Evolutionary conservation across 1,140 invertebrate species (phyloP), one percentile per base, ranked within the genome.

Genomic region (Triops cancriformis): DNA sequence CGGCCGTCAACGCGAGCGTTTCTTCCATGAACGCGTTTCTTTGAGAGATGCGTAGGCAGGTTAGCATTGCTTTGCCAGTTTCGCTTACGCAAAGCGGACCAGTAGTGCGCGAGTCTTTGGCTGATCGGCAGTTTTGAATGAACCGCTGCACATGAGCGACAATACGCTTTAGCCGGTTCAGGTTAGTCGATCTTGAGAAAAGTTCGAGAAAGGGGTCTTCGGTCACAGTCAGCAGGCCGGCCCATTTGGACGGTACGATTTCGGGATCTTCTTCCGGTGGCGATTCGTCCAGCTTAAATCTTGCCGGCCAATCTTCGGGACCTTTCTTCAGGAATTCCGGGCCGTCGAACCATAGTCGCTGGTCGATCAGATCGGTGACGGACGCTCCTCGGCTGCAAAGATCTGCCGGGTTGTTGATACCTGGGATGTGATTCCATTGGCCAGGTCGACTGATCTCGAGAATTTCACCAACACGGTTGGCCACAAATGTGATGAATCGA

Each of bases 361-460:
- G 6, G 4, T 14, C 6, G 7, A n/a, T 26, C 14, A 81, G 75
- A 26, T 23, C n/a, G 14, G 26, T 64, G 26, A 72, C 73, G 18
- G 18, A 1, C 14, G 18, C 14, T 10, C 14, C 45, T 73, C 26
- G 72, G 10, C 79, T 81, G 0, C 72, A 77, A 26, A 81, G 78
- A 74, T 82, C 81, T 1, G 80, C 80, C 11, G 80, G 74, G 72
- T 82, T 81, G 1, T 51, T 23, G 5, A 76, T 18, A 2, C 79
- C 79, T 12, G 80, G 78, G 14, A 81, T 75, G 78, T 80, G 81
- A 7, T 74, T 75, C 81, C 80, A 81, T 42, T 79, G 51, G 12
- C 42, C n/a, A 0, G 26, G n/a, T 26, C 26, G 28, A 23, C 28
- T 41, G 10, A 23, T 37, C 0, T 73, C 76, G 1, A 43, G 37